These are phyloP conservation scores for Labeo catla DNA, from an alignment of 2,113 vertebrate genomes.

Conservation along the genomic window DNA sequence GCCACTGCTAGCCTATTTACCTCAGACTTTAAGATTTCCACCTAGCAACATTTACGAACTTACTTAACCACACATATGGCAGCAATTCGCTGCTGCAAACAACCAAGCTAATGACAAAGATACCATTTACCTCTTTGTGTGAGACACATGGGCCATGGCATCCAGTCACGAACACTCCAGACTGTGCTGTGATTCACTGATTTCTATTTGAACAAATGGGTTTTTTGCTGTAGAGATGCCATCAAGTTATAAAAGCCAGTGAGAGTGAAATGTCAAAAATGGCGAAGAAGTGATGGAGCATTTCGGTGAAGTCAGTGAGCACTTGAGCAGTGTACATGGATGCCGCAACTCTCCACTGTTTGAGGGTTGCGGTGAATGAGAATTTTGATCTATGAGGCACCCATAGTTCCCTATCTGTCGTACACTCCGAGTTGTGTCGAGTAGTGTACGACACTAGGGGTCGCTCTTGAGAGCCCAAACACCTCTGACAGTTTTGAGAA, in stretches of 20 bases:
- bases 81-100: background rate
- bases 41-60: background rate
- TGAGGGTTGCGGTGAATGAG: background rate
- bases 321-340: background rate
- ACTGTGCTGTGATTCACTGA: background rate
- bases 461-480: too few relatives aligned
- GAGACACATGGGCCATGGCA: conserved; percentile 15
- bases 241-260: background rate
- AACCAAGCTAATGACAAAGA: conserved; percentile 12
- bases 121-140: conserved; percentile 7
- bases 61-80: background rate
- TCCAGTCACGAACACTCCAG: conserved; percentile 8
- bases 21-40: background rate
- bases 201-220: background rate
- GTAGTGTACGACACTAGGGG: too few relatives aligned
- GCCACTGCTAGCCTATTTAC: background rate
- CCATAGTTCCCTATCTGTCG: too few relatives aligned
- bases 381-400: conserved; percentile 1
- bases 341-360: background rate
- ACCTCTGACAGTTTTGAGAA: too few relatives aligned
- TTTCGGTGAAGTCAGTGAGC: conserved; percentile 17
- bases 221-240: background rate
- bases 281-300: conserved; percentile 17
- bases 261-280: conserved; percentile 25
- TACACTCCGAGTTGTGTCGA: too few relatives aligned